A percentile compares a stretch with the other conserved stretches of the same genome.
Evolutionary conservation across 2,888 invertebrate species (phyloP).

Genomic region (Volucella bombylans): DNA sequence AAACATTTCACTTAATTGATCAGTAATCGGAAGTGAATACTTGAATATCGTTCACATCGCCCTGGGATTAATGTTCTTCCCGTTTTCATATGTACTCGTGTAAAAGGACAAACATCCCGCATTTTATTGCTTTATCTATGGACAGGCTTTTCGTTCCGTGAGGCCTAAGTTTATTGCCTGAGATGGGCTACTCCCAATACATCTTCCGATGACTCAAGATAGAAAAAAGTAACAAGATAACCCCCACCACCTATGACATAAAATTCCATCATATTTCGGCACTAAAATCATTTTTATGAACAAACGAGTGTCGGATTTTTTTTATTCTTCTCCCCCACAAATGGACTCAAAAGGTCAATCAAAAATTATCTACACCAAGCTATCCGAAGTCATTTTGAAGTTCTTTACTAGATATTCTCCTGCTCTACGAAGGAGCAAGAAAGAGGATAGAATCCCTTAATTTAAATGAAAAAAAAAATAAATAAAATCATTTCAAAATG

Average conservation of each 20-base stretch:
- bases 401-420: conserved; percentile 24
- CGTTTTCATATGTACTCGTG: not conserved
- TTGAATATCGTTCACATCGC: conserved; percentile 35
- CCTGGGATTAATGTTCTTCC: conserved; percentile 1
- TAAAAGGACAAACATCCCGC: not conserved
- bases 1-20: conserved; percentile 68
- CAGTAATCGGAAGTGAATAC: conserved; percentile 61
- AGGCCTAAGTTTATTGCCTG: not conserved
- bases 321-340: not conserved
- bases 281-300: conserved; percentile 40
- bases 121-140: conserved; percentile 40
- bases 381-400: conserved; percentile 13
- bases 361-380: not conserved
- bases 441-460: not conserved
- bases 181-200: conserved; percentile 10
- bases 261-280: conserved; percentile 42
- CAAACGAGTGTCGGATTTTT: conserved; percentile 39
- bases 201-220: not conserved
- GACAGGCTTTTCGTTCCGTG: not conserved
- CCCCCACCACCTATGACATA: conserved; percentile 9
- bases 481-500: conserved; percentile 21
- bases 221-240: not conserved
- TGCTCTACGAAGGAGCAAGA: not conserved
- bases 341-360: conserved; percentile 24
- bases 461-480: not conserved